Conservation (phyloP, 2,888 invertebrate species). For the Euplexia lucipara region DNA sequence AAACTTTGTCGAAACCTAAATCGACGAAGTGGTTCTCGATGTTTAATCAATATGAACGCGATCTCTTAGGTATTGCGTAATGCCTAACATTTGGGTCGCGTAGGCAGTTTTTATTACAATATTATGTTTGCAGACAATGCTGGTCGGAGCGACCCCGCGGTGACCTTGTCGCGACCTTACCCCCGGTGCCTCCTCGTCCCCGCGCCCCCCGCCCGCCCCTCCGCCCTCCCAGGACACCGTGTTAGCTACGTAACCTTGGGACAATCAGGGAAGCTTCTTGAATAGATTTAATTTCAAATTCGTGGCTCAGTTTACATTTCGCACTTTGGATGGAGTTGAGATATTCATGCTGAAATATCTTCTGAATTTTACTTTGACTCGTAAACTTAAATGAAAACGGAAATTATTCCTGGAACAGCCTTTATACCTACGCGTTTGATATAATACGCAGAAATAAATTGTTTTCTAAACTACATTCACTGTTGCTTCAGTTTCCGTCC, state of each 20-base stretch:
- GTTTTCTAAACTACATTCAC: neutral
- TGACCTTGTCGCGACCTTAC: conserved; percentile 84
- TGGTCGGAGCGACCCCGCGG: conserved; percentile 74
- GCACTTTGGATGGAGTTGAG: conserved; percentile 34
- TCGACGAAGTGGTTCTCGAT: conserved; percentile 26
- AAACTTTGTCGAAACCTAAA: conserved; percentile 7
- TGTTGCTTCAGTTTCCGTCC: neutral
- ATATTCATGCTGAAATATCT: conserved; percentile 33
- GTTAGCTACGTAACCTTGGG: conserved; percentile 80
- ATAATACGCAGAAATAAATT: neutral
- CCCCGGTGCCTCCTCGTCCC: conserved; percentile 61
- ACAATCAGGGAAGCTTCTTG: conserved; percentile 77
- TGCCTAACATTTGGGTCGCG: conserved; percentile 64
- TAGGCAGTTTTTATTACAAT: conserved; percentile 71
- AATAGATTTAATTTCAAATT: conserved; percentile 74
- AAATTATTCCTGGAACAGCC: conserved; percentile 11
- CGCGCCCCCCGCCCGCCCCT: conserved; percentile 59
- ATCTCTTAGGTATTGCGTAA: conserved; percentile 63
- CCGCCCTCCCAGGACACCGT: conserved; percentile 77
- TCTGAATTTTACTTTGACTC: conserved; percentile 16
- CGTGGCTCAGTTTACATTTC: conserved; percentile 59
- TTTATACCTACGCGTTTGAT: neutral
- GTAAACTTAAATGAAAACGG: conserved; percentile 2
- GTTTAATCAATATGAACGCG: conserved; percentile 57
- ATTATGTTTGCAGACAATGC: conserved; percentile 75